phyloP scores from a whole-genome alignment of 2,113 vertebrate species.

The Nesoenas mayeri region DNA sequence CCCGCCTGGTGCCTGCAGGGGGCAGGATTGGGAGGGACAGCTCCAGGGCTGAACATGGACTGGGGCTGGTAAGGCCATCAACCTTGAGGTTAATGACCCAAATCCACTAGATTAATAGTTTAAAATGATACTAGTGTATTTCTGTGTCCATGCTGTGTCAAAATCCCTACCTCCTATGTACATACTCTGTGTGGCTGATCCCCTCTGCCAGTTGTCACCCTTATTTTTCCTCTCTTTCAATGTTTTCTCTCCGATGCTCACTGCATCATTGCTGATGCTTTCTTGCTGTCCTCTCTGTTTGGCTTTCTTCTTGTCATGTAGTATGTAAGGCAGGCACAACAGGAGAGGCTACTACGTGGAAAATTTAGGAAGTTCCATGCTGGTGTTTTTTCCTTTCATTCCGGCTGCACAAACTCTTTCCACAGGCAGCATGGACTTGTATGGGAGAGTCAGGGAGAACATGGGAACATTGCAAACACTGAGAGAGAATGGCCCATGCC shows the following conservation, averaged over 20 bases:
- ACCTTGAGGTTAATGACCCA: background rate
- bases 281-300: background rate
- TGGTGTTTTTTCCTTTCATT: background rate
- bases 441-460: background rate
- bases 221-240: background rate
- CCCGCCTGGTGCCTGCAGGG: accelerated
- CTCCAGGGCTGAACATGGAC: background rate
- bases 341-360: background rate
- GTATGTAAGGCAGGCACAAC: background rate
- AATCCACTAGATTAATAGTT: background rate
- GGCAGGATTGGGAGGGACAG: background rate
- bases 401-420: background rate
- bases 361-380: background rate
- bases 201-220: background rate
- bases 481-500: background rate
- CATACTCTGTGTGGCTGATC: accelerated
- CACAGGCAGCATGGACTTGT: background rate
- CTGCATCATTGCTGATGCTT: background rate
- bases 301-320: background rate
- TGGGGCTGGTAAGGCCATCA: background rate
- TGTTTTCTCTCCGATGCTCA: background rate
- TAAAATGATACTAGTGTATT: background rate
- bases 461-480: background rate
- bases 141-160: background rate
- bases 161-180: background rate